Evolutionary conservation across 2,888 invertebrate species (phyloP).

Genomic region (Stenotaenia linearis): DNA sequence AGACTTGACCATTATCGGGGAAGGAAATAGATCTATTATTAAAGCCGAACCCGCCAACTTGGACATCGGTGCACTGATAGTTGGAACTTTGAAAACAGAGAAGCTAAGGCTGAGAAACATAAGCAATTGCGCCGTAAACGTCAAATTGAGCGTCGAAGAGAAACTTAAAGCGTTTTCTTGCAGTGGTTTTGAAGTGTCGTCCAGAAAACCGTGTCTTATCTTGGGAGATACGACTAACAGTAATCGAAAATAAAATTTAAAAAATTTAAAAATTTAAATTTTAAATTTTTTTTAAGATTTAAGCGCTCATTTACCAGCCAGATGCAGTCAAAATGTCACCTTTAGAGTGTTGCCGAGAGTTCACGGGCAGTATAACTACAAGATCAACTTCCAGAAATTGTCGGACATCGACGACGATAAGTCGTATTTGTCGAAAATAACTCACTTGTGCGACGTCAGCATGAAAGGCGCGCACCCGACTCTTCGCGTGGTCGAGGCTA

Average conservation of each 20-base stretch:
- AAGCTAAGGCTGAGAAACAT: not conserved
- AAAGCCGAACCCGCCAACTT: not conserved
- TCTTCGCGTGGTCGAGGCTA: not conserved
- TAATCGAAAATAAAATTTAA: not conserved
- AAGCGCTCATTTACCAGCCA: not conserved
- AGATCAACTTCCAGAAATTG: not conserved
- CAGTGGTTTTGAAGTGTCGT: not conserved
- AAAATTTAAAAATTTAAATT: not conserved
- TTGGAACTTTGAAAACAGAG: not conserved
- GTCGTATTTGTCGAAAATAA: not conserved
- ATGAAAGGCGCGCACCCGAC: not conserved
- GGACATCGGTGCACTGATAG: not conserved
- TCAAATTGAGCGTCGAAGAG: not conserved
- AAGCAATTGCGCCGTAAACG: not conserved
- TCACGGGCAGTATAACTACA: not conserved
- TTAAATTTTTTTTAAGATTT: not conserved
- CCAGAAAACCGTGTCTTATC: not conserved
- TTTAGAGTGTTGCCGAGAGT: not conserved
- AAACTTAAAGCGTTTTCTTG: not conserved
- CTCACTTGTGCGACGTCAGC: not conserved
- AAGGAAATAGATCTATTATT: not conserved
- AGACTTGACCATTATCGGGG: not conserved
- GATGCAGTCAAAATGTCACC: not conserved
- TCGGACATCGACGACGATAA: not conserved
- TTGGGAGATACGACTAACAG: not conserved